These are phyloP conservation scores for Zonitis immaculata DNA, from an alignment of 2,888 invertebrate genomes.

Conservation along the genomic window DNA sequence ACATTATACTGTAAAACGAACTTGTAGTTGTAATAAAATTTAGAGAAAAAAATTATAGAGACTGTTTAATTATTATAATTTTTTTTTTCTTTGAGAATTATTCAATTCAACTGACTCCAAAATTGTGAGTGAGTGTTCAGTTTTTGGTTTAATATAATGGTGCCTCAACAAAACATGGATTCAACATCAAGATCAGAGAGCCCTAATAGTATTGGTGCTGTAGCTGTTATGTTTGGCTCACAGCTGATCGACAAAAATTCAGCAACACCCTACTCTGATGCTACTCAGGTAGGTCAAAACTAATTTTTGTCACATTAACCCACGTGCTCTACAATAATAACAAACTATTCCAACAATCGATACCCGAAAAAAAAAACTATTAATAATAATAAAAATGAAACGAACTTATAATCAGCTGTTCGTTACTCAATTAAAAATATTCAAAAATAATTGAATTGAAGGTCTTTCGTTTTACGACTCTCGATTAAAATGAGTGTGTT, in stretches of 20 bases:
- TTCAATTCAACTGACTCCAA: conserved; percentile 6
- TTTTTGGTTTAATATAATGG: conserved; percentile 50
- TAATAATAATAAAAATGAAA: no score
- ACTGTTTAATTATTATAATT: background rate
- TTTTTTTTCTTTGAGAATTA: background rate
- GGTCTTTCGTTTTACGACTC: background rate
- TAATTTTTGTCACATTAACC: background rate
- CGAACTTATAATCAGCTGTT: no score
- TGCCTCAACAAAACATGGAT: conserved; percentile 64
- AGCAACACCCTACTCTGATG: conserved; percentile 94
- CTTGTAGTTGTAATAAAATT: no score
- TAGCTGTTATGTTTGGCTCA: conserved; percentile 76
- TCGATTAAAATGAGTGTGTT: background rate
- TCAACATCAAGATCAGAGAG: conserved; percentile 41
- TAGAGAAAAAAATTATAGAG: no score
- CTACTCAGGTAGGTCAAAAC: conserved; percentile 82
- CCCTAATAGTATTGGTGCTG: conserved; percentile 54
- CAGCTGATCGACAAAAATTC: conserved; percentile 87
- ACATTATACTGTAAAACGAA: background rate
- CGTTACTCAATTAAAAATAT: background rate
- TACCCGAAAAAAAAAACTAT: no score
- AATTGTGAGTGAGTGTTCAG: conserved; percentile 23
- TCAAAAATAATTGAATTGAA: background rate
- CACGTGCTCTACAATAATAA: background rate
- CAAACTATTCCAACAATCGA: no score